phyloP scores from a whole-genome alignment of 1,140 invertebrate species.

The Leucophenga varia region DNA sequence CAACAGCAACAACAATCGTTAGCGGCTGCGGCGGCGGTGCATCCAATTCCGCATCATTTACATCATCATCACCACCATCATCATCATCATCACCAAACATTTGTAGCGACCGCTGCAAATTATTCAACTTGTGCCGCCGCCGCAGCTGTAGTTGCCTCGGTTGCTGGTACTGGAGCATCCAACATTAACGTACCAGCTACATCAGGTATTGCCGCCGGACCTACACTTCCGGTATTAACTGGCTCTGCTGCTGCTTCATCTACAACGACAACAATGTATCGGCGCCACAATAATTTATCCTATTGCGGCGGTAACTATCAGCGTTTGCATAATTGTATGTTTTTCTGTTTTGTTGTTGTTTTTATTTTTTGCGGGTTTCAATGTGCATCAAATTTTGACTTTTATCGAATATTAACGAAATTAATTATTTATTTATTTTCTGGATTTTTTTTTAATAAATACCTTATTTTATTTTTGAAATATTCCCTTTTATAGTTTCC shows the following conservation, averaged over 20 bases:
- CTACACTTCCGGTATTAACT: too few species aligned
- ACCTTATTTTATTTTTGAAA: too few species aligned
- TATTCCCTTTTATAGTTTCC: conserved; percentile 57
- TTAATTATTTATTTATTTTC: too few species aligned
- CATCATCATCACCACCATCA: conserved; percentile 38
- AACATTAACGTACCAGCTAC: neutral
- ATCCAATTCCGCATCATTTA: conserved; percentile 6
- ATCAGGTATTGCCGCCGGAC: neutral
- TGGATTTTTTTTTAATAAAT: too few species aligned
- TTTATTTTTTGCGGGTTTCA: neutral
- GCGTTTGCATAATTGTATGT: conserved; percentile 13
- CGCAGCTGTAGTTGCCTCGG: neutral
- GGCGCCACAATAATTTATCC: conserved; percentile 53
- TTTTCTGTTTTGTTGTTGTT: too few species aligned
- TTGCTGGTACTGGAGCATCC: neutral
- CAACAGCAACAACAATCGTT: conserved; percentile 7
- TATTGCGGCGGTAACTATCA: conserved; percentile 55
- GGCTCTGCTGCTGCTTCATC: conserved; percentile 13
- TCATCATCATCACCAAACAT: conserved; percentile 48
- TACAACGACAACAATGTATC: conserved; percentile 40
- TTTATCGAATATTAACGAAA: neutral
- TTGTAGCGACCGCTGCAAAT: conserved; percentile 41
- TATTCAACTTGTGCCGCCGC: conserved; percentile 32
- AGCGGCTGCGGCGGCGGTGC: conserved; percentile 9
- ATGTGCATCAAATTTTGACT: neutral